Evolutionary conservation across 2,888 invertebrate genomes (phyloP), one percentile per base, ranked within the genome.

Genomic region (Alitta virens): DNA sequence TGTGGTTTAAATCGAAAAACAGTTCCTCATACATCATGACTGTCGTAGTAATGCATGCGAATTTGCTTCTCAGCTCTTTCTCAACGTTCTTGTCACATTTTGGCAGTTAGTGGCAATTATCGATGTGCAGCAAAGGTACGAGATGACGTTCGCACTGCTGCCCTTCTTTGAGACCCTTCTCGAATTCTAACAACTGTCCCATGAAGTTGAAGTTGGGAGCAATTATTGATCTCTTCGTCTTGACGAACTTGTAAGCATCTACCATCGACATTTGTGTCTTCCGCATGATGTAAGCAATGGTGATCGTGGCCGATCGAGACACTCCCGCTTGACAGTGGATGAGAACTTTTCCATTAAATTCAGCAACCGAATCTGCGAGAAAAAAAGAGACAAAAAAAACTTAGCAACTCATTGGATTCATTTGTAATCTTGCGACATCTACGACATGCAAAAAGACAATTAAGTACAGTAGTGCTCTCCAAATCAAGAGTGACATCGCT

Each of bases 261-360:
- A 91, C 87, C 85, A 91, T 91, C 43, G 89, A 88, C 80, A 93
- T 82, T 64, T 88, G 87, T 79, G 77, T 74, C 83, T 91, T 90
- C 75, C 91, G 89, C 92, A 96, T 94, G 74, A 95, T 87, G 84
- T 92, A 96, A 55, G 95, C 94, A 77, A 96, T 94, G 77, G 94
- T 93, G 78, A 96, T 88, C 67, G 95, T 95, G 67, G 95, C 94
- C 69, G 94, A 94, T 70, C 95, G 87, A 60, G 94, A 95, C 56
- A 96, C 91, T 57, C 96, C 96, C 56, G 94, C 95, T 78, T 95
- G 95, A 82, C 96, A 96, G 83, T 96, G 96, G 65, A 96, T 89
- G 77, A 96, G 85, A 46, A 95, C 92, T 75, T 89, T 87, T 77
- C 84, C 87, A 74, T 85, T 90, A 61, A 80, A 87, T 84, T 86